These are phyloP conservation scores for Holacanthella duospinosa DNA, from an alignment of 2,888 invertebrate species.

Conservation along the genomic window DNA sequence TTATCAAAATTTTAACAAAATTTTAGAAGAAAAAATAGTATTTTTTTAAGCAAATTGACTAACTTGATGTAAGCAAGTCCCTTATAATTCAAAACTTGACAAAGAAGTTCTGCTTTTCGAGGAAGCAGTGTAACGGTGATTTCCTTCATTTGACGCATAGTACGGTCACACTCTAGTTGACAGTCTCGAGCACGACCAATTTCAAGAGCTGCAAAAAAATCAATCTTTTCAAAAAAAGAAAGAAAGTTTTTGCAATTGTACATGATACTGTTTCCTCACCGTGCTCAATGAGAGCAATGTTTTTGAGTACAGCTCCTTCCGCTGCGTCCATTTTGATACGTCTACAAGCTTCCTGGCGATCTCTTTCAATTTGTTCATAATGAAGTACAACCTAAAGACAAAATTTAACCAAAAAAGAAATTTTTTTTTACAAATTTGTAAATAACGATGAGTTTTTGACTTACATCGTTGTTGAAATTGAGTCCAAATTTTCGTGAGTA, in stretches of 20 bases:
- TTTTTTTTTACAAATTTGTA: too few species aligned
- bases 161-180: constrained; percentile 35
- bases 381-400: constrained; percentile 23
- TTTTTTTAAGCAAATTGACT: too few species aligned
- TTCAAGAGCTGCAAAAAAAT: constrained; percentile 23
- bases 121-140: constrained; percentile 28
- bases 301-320: constrained; percentile 34
- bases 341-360: constrained; percentile 27
- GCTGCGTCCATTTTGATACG: constrained; percentile 35
- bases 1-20: too few species aligned
- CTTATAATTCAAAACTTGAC: constrained; percentile 32
- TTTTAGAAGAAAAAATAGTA: too few species aligned
- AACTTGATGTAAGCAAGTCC: constrained; percentile 32
- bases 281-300: constrained; percentile 33
- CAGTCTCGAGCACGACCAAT: constrained; percentile 35
- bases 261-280: constrained; percentile 13
- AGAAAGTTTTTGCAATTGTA: not conserved
- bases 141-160: constrained; percentile 36
- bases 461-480: constrained; percentile 34
- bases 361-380: constrained; percentile 30
- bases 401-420: not conserved
- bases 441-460: not conserved
- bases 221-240: not conserved
- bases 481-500: constrained; percentile 33
- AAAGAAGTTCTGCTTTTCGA: constrained; percentile 30